Conservation (phyloP, 2,113 vertebrate species). For the Progne subis region DNA sequence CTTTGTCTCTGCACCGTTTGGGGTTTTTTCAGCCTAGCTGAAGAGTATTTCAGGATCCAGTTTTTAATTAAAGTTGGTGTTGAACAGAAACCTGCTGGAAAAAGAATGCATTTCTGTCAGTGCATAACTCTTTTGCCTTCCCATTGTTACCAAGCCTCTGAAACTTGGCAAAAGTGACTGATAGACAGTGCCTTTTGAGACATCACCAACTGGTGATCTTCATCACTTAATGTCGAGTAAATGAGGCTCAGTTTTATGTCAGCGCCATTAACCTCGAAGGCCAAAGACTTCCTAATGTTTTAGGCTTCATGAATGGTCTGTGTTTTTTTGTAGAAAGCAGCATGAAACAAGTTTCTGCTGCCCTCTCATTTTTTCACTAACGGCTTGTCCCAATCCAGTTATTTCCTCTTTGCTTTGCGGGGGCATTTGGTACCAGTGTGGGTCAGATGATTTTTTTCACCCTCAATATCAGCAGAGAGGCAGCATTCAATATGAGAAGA, state of each 20-base stretch:
- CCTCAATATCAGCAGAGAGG: background rate
- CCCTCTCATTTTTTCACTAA: background rate
- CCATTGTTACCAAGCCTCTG: background rate
- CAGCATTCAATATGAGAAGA: background rate
- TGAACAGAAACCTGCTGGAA: background rate
- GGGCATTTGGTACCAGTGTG: rapidly evolving
- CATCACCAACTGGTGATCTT: background rate
- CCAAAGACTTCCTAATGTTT: background rate
- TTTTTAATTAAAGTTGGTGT: background rate
- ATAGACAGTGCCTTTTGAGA: background rate
- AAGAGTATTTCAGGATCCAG: background rate
- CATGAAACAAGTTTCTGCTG: background rate
- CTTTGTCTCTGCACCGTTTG: background rate
- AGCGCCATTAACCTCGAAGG: background rate
- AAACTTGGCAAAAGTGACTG: background rate
- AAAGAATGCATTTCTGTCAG: background rate
- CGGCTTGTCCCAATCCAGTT: background rate
- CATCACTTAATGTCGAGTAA: background rate
- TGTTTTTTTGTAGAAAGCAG: background rate
- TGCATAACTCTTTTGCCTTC: background rate
- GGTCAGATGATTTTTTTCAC: background rate
- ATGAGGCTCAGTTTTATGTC: background rate
- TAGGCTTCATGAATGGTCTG: background rate
- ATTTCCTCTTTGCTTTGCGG: background rate
- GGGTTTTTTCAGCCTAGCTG: background rate